Base-by-base conservation (phyloP, 2,797 vertebrate species). In the Harpagifer antarcticus region DNA sequence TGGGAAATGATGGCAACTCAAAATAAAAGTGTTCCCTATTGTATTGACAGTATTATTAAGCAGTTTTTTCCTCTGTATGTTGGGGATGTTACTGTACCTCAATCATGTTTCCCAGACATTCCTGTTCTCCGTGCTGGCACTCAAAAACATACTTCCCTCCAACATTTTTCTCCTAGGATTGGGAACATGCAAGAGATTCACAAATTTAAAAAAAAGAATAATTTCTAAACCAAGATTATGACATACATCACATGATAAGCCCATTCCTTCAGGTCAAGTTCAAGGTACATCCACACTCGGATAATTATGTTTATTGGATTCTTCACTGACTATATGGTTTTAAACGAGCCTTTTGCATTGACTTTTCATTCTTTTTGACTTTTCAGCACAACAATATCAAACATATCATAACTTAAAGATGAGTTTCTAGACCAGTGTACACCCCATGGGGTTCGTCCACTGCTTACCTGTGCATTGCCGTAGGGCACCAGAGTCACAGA, bases 91-190 rank as follows among this genome's bases (percentile, higher is more conserved):
- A 68, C 3, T 14, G 81, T 62, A 99, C 98, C 96, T 99, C 96
- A 0, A 98, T 93, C 95, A 96, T 96, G 95, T 99, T 99, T 16
- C 97, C 96, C n/a, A 87, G 58, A 76, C 98, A 99, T 76, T 99
- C 98, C 0, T 75, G 43, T 0, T 94, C 82, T 7, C 98, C 97
- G 1, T 99, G 98, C 88, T 99, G 98, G 82, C 98, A 99, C 0
- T 50, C 2, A 42, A 93, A 99, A 1, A 70, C 23, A 81, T 95
- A 97, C 54, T 93, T 95, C 5, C 92, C 81, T 0, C 85, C 93
- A 57, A 84, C 63, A 0, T 86, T 81, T 2, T 0, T 92, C 79
- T 99, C 98, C 97, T 99, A 86, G 49, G 42, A 31, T 15, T 33
- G 11, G 9, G 20, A 12, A 72, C 48, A 76, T 37, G 3, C 5